Evolutionary conservation across 2,888 invertebrate genomes (phyloP), one percentile per base, ranked within the genome.

Genomic region (Drosophila prostipennis): DNA sequence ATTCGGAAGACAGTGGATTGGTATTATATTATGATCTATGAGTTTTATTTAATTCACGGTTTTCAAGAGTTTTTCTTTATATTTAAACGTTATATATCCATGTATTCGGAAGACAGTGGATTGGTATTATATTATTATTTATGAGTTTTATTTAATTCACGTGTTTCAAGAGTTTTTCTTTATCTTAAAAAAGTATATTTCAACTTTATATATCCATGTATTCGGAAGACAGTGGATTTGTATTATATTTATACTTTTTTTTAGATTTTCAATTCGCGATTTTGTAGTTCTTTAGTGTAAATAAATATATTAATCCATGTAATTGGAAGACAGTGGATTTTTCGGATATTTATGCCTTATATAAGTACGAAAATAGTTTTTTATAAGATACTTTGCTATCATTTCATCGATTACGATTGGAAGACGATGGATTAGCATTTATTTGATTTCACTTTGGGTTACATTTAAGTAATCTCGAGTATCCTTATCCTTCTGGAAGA

Each of bases 391-490:
- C 34, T 43, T 26, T 32, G 37, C 42, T 72, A 77, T 60, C 71
- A 63, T 36, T 67, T 57, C 39, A 51, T 48, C 37, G 52, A 49
- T 57, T 61, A 59, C 7, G 70, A 52, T 68, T 80, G 87, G 88
- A 89, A 90, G 85, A 89, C 89, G 56, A 71, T 81, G 76, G 77
- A 80, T 89, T 74, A 42, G 42, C 16, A 42, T 61, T 64, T 60
- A 14, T 58, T 48, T 51, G 43, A 19, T 23, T 58, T 64, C 26
- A 54, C 49, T 55, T 48, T 57, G 13, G 13, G 40, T 51, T 80
- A 76, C 72, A 79, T 72, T 37, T 26, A 26, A 26, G 6, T 26
- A 26, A 26, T 26, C 26, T 26, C 6, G 4, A 6, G 26, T 56
- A 39, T 42, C 37, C 45, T 53, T 60, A 48, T 55, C 48, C 14